Evolutionary conservation across 2,888 invertebrate genomes (phyloP), one percentile per base, ranked within the genome.

Genomic region (Leuctra nigra): DNA sequence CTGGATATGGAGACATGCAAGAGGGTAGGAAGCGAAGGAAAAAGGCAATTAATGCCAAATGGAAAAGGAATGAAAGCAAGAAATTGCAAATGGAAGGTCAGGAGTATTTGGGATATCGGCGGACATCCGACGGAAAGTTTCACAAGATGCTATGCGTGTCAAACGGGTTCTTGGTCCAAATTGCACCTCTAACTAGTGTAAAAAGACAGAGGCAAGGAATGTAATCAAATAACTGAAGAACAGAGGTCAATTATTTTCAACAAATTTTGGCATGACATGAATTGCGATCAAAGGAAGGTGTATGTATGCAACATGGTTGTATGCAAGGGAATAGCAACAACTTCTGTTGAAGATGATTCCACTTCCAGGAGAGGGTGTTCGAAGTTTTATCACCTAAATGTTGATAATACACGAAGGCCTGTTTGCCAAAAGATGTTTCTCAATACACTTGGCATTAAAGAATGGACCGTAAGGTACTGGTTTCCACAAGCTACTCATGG

Each of bases 351-450:
- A 7, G 16, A 4, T 35, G 33, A 35, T 4, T n/a, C 38, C 29
- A 18, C 29, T 18, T 52, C 52, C 16, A 52, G 52, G 13, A 7
- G 35, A 33, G 35, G 35, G 23, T 9, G 16, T 18, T 35, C 52
- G 29, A 33, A n/a, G 14, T 18, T 35, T 18, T 50, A 50, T 14
- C 52, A 52, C 22, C 52, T 52, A 11, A 4, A 6, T 29, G 7
- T 23, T 11, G 14, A 25, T 23, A 48, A 48, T 24, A 9, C 29
- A 11, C 18, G 20, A 47, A 29, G 6, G 36, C 33, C 22, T 52
- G 63, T 64, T 4, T 64, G 63, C 54, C 39, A 58, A 61, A 56
- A 57, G 38, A 62, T 61, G 53, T 63, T 63, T 60, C 54, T 62
- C 20, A 62, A 59, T 39, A 63, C 61, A 50, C 53, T 64, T 11